Evolutionary conservation across 2,797 vertebrate species (phyloP), one percentile per base, ranked within the genome.

Genomic region (Nothura maculosa): DNA sequence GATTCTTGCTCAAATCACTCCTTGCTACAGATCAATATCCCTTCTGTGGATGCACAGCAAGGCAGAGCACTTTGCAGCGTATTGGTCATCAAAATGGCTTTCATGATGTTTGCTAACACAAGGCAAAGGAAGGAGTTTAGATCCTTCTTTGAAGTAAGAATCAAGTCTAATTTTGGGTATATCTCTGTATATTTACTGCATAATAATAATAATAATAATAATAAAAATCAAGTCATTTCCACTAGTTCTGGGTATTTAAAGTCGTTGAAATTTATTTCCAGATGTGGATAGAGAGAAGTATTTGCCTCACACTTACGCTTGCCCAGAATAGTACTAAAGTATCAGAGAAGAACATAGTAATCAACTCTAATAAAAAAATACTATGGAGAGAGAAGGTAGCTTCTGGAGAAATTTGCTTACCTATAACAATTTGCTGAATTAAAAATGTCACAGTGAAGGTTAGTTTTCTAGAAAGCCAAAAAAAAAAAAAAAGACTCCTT

Each of bases 41-140:
- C 73, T 67, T 3, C 1, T 5, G 80, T 74, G 0, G 0, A 28
- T 74, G 58, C 14, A 64, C 54, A 93, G 48, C 0, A 0, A 72
- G 57, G 52, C 50, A 54, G 19, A 88, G 58, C 61, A 58, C 38
- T 81, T 48, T 25, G 27, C 16, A 36, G 47, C 13, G 57, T 89
- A 63, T 36, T 63, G 48, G 25, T 60, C 78, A 15, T 27, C 63
- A 50, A 77, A 61, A 20, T 52, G 32, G 52, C 25, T 90, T 13
- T 66, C 61, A 52, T 30, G 22, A 22, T 47, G 11, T 21, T 40
- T 28, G 17, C 36, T 30, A 61, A 18, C 38, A 54, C 19, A 32
- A 81, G 52, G 45, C n/a, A 76, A 63, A 81, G 18, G 14, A 48
- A 86, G 68, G 55, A 84, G 38, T 81, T 79, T 47, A 79, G 24